These are phyloP conservation scores for Equus quagga DNA, from an alignment of 2,113 vertebrate genomes.

Conservation along the genomic window DNA sequence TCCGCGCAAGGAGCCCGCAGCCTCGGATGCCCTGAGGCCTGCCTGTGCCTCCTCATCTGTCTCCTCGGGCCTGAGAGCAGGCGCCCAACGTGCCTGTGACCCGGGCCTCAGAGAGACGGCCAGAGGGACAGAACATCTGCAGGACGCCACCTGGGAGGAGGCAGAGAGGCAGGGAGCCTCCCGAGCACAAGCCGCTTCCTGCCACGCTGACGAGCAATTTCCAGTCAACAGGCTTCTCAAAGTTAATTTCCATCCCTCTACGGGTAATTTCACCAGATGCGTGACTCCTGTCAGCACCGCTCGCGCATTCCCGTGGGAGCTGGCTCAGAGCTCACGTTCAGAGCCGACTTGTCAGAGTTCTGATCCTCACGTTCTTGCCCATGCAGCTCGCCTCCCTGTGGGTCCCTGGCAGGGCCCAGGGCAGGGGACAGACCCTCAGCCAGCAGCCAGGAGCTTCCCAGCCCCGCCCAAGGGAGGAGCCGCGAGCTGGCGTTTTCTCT, in stretches of 20 bases:
- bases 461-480: too few species aligned
- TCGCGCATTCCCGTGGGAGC: too few species aligned
- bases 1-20: too few species aligned
- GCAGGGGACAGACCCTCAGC: too few species aligned
- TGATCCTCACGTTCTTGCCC: not conserved
- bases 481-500: too few species aligned
- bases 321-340: not conserved
- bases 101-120: too few species aligned
- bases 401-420: not conserved
- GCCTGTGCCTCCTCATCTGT: too few species aligned
- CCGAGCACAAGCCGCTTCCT: not conserved
- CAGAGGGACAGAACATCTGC: too few species aligned
- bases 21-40: too few species aligned
- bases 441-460: too few species aligned
- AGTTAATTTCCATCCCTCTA: not conserved
- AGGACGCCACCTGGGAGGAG: not conserved
- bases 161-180: not conserved
- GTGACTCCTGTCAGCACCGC: not conserved
- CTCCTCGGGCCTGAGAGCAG: too few species aligned
- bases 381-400: not conserved
- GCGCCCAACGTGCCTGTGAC: too few species aligned
- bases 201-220: not conserved
- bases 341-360: not conserved
- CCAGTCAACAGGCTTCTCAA: not conserved
- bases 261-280: not conserved